A percentile compares a stretch with the other conserved stretches of the same genome.
phyloP scores from a whole-genome alignment of 2,113 vertebrate genomes.

The Chloebia gouldiae region DNA sequence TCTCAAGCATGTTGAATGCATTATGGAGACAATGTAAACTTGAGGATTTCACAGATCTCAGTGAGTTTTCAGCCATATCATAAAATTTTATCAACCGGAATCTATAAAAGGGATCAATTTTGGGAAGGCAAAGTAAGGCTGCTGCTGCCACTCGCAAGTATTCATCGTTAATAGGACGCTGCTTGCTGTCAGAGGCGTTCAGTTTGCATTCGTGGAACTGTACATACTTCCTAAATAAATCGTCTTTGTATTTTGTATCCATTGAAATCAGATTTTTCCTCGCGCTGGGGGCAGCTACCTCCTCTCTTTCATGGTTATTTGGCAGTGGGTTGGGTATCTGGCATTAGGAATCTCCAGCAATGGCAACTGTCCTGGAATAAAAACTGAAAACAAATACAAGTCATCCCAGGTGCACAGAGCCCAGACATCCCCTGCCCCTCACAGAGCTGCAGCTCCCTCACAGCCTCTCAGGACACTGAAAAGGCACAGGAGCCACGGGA shows the following conservation, averaged over 20 bases:
- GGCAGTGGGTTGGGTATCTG: not conserved
- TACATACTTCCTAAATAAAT: slow-evolving; percentile 94
- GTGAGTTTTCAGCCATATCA: slow-evolving; percentile 87
- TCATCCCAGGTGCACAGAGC: not conserved
- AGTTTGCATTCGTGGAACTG: slow-evolving; percentile 88
- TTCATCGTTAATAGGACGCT: slow-evolving; percentile 78
- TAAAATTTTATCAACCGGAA: slow-evolving; percentile 95
- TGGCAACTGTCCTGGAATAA: slow-evolving; percentile 1
- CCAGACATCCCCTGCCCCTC: not conserved
- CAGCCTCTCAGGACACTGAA: not conserved
- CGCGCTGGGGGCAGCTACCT: slow-evolving; percentile 67
- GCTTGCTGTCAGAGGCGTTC: slow-evolving; percentile 77
- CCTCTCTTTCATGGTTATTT: slow-evolving; percentile 66
- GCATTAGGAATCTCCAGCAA: not conserved
- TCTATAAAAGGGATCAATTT: slow-evolving; percentile 87
- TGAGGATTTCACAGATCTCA: slow-evolving; percentile 84
- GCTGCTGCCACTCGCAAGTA: slow-evolving; percentile 88
- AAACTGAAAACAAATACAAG: not conserved
- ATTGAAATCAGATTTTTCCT: slow-evolving; percentile 77
- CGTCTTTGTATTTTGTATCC: slow-evolving; percentile 97
- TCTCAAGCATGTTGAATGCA: slow-evolving; percentile 89
- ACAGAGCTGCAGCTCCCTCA: not conserved
- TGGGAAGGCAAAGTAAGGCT: slow-evolving; percentile 89
- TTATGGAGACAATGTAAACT: slow-evolving; percentile 84
- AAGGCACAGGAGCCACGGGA: not conserved